Evolutionary conservation across 1,140 invertebrate genomes (phyloP).

Genomic region (Neodiprion lecontei): DNA sequence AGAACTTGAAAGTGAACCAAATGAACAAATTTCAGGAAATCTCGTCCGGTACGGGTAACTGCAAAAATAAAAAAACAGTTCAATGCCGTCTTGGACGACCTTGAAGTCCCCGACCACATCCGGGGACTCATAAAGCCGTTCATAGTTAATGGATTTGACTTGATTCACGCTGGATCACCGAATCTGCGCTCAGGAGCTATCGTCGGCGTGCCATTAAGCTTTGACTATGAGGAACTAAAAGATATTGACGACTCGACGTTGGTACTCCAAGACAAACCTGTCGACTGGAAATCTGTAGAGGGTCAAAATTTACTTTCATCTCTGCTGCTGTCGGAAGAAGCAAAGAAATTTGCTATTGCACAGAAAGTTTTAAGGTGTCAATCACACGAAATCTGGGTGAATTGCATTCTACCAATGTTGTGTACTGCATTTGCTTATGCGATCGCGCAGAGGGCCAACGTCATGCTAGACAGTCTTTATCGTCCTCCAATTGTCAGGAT

Average conservation of each 20-base stretch:
- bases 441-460: constrained; percentile 60
- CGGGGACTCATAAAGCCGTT: constrained; percentile 64
- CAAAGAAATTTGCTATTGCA: constrained; percentile 80
- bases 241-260: constrained; percentile 64
- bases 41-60: constrained; percentile 47
- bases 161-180: constrained; percentile 63
- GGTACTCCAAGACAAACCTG: constrained; percentile 60
- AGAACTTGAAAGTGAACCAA: not conserved
- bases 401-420: constrained; percentile 59
- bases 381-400: constrained; percentile 63
- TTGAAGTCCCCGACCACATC: constrained; percentile 54
- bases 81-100: constrained; percentile 61
- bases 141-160: constrained; percentile 69
- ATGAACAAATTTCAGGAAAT: constrained; percentile 48
- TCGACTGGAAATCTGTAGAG: constrained; percentile 68
- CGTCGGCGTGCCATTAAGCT: constrained; percentile 72
- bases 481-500: constrained; percentile 50
- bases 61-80: constrained; percentile 51
- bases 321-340: constrained; percentile 74
- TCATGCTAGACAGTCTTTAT: constrained; percentile 43
- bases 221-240: constrained; percentile 56
- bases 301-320: constrained; percentile 70
- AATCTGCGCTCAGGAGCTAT: constrained; percentile 60
- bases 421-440: constrained; percentile 61
- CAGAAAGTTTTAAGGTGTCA: constrained; percentile 70